Evolutionary conservation across 2,113 vertebrate genomes (phyloP), one percentile per base, ranked within the genome.

Genomic region (Colossoma macropomum): DNA sequence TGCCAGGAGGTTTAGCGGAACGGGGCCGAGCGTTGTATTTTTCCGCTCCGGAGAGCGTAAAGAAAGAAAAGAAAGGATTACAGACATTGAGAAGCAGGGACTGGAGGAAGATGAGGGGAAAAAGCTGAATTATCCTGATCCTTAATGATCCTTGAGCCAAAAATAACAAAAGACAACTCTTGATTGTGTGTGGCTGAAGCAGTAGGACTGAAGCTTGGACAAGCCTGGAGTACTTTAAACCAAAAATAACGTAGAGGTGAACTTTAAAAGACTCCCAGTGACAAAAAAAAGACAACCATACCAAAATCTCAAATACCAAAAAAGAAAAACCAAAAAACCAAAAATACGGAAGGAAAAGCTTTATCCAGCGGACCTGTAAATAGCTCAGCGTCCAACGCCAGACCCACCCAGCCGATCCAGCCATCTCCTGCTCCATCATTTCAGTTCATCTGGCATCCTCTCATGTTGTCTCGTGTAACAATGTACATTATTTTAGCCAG

Each of bases 261-360:
- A 93, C 79, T 85, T 79, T 85, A 48, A 80, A 68, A 88, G 92
- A 91, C 86, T 93, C 91, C 92, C 90, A 88, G 90, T 90, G 91
- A 92, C 89, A 90, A 89, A 92, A 90, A 87, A 88, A 82, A 83
- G 89, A 93, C 92, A 94, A 94, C 91, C 92, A 94, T 91, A 94
- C 93, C 93, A 94, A 94, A 94, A 95, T 92, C 92, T 89, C 93
- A 94, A 93, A 94, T 93, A 94, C 94, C 93, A 95, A 94, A 90
- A 87, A 87, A 62, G n/a, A 78, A 70, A 82, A 66, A 59, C 75
- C 79, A 84, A 81, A 93, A n/a, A 92, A 94, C 92, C 93, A 93
- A 95, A 95, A 94, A 95, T 94, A 93, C 90, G 93, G 94, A 94
- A 92, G 93, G 93, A 95, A 95, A 94, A 95, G 94, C 94, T 94